phyloP scores from a whole-genome alignment of 1,140 invertebrate genomes.

The Drosophila elegans region DNA sequence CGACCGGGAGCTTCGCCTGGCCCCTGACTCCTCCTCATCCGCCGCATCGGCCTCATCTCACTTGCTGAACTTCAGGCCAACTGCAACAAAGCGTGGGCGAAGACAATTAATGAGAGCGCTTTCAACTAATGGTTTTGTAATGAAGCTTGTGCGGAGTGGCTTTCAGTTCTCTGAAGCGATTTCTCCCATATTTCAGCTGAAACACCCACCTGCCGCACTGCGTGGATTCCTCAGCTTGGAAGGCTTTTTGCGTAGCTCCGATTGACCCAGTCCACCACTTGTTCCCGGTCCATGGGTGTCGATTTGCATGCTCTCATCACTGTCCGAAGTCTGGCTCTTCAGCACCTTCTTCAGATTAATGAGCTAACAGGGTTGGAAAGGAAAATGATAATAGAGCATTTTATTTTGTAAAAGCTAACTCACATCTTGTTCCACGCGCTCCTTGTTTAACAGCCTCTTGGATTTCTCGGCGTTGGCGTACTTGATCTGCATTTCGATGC shows the following conservation, averaged over 20 bases:
- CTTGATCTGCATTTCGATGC: constrained; percentile 95
- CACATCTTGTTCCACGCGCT: constrained; percentile 94
- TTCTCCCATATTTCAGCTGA: neutral
- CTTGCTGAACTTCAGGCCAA: constrained; percentile 72
- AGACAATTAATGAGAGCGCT: constrained; percentile 20
- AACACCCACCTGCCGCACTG: constrained; percentile 62
- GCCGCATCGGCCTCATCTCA: constrained; percentile 55
- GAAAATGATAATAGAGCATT: neutral
- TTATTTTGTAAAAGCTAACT: constrained; percentile 32
- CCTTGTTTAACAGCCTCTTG: constrained; percentile 91
- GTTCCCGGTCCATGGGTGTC: constrained; percentile 85
- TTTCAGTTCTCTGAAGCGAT: constrained; percentile 5
- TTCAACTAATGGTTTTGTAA: constrained; percentile 26
- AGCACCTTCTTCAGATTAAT: constrained; percentile 92
- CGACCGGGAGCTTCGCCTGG: constrained; percentile 5
- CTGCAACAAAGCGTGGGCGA: constrained; percentile 28
- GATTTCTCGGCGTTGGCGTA: constrained; percentile 95
- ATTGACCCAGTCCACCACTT: constrained; percentile 48
- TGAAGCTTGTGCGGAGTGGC: constrained; percentile 9
- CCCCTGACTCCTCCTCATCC: constrained; percentile 17
- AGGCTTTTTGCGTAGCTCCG: constrained; percentile 77
- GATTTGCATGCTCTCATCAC: constrained; percentile 87
- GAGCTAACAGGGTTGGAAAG: constrained; percentile 86
- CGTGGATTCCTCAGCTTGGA: constrained; percentile 75
- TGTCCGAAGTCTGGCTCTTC: constrained; percentile 89